Percentiles rank a stretch among this genome's conserved stretches.
Evolutionary conservation across 1,140 invertebrate genomes (phyloP).

Genomic region (Drosophila pallidifrons): DNA sequence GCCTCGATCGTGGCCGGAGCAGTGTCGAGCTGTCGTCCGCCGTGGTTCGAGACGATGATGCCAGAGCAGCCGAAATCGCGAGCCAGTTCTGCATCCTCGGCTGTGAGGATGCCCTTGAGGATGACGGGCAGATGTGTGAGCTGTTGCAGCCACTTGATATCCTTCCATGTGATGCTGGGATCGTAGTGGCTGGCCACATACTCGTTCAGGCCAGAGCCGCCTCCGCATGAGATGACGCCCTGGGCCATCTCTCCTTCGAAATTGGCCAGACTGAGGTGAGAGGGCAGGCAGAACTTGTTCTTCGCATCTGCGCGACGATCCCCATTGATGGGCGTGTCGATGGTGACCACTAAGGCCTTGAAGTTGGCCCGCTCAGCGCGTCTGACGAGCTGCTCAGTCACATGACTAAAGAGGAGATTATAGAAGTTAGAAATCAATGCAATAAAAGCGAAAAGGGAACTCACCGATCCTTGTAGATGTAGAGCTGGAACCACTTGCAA

Average conservation of each 20-base stretch:
- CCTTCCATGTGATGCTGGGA: constrained; percentile 92
- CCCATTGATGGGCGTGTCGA: constrained; percentile 95
- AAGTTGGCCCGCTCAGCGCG: constrained; percentile 94
- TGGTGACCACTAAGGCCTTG: constrained; percentile 94
- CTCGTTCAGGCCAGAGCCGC: constrained; percentile 90
- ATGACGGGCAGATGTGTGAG: constrained; percentile 93
- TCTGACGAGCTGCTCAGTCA: constrained; percentile 90
- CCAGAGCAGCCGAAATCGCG: constrained; percentile 90
- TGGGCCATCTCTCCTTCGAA: constrained; percentile 87
- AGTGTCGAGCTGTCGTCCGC: constrained; percentile 95
- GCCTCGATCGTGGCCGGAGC: constrained; percentile 95
- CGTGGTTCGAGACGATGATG: constrained; percentile 96
- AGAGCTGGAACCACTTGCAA: constrained; percentile 96
- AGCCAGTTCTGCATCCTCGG: constrained; percentile 93
- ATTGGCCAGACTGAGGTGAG: constrained; percentile 91
- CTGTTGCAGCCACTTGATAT: constrained; percentile 93
- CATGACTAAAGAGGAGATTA: constrained; percentile 85
- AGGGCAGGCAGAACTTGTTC: constrained; percentile 94
- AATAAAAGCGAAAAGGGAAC: too few species aligned
- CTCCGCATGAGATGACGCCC: constrained; percentile 85
- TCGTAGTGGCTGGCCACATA: constrained; percentile 93
- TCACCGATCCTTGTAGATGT: constrained; percentile 90
- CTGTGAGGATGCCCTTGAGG: constrained; percentile 95
- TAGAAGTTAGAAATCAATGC: not conserved
- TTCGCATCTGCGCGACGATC: constrained; percentile 91